Base-by-base conservation (phyloP, 2,113 vertebrate genomes). In the Xiphorhynchus elegans region DNA sequence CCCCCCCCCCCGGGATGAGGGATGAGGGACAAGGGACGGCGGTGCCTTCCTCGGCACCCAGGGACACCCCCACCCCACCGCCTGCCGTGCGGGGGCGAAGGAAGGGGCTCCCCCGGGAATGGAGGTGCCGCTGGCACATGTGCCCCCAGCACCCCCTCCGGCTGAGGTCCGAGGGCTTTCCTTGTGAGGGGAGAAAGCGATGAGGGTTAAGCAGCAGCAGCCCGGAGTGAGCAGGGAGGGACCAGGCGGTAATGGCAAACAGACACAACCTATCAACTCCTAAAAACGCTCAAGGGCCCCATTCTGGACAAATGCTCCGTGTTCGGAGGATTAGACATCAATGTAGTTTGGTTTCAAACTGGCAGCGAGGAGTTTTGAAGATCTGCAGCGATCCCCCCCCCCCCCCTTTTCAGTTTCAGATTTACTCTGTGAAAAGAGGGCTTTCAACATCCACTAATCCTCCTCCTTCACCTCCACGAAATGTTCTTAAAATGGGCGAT, bases 181-280 rank as follows among this genome's bases (percentile, higher is more conserved):
- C 47, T n/a, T 44, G 55, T 40, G 84, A 37, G 18, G 46, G 79
- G 87, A 87, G 93, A 90, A 90, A 91, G 86, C 83, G 47, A 64
- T 50, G 69, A 89, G 80, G 91, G 80, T 47, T 89, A 42, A 89
- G 91, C 76, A 39, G 72, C 91, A 40, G 40, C 40, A 40, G 40
- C 66, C 74, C 58, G 87, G 83, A 70, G 33, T 24, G 35, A 91
- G n/a, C 87, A 44, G 91, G 84, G 87, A 97, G 91, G 84, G 84
- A 97, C 81, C 69, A 74, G 73, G 16, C 69, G 49, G 64, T 93
- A 94, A 94, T 91, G 84, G 91, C 94, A 96, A 93, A 95, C 94
- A 95, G 89, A 67, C 91, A 82, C 69, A 89, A 87, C 91, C 70
- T 89, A 94, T 87, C 84, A 92, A 68, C 60, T 94, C 66, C 66